phyloP scores from a whole-genome alignment of 1,140 invertebrate genomes.

The Drosophila malerkotliana region DNA sequence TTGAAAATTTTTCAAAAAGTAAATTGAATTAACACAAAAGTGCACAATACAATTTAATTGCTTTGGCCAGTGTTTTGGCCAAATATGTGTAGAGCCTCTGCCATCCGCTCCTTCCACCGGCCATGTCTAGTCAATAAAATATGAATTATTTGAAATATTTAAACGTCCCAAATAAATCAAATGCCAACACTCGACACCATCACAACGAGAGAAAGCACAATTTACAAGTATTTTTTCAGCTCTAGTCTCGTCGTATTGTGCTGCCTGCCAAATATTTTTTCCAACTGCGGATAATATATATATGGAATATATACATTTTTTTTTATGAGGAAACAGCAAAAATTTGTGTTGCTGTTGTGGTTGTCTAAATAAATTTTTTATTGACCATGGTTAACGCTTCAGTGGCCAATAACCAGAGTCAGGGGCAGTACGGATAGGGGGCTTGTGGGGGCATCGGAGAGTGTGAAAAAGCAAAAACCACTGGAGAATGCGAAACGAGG shows the following conservation, averaged over 20 bases:
- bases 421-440: not conserved
- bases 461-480: conserved; percentile 64
- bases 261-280: conserved; percentile 42
- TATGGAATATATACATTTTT: conserved; percentile 7
- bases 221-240: conserved; percentile 46
- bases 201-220: conserved; percentile 12
- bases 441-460: not conserved
- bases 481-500: conserved; percentile 38
- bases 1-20: conserved; percentile 54
- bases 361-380: conserved; percentile 82
- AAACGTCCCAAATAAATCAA: conserved; percentile 70
- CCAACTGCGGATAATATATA: conserved; percentile 31
- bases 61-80: conserved; percentile 20
- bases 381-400: conserved; percentile 81
- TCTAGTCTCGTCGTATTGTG: conserved; percentile 13
- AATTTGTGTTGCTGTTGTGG: conserved; percentile 62
- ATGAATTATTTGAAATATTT: conserved; percentile 77
- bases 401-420: conserved; percentile 68
- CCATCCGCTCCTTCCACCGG: conserved; percentile 3
- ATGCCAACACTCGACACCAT: conserved; percentile 68
- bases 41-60: conserved; percentile 60
- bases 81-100: not conserved
- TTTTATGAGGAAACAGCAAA: conserved; percentile 61
- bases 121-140: conserved; percentile 71
- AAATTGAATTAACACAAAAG: conserved; percentile 61